Percentiles rank a stretch among this genome's conserved stretches.
These are phyloP conservation scores for Parnassius orleans DNA, from an alignment of 2,888 invertebrate species.

Conservation along the genomic window DNA sequence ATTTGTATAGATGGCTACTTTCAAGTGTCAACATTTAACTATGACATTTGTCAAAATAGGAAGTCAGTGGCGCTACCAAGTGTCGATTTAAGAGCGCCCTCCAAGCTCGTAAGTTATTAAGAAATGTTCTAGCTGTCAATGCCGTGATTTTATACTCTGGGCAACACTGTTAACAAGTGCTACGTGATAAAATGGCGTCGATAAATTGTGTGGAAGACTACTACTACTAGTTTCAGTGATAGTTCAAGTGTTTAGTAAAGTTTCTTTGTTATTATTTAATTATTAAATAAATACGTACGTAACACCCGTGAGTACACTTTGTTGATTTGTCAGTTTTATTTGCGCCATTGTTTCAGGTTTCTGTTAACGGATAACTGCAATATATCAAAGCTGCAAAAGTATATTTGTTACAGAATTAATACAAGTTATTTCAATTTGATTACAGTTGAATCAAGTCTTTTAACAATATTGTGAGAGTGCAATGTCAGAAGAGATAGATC, in stretches of 20 bases:
- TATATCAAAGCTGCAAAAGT: constrained; percentile 31
- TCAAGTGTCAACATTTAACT: no score
- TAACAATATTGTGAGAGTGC: constrained; percentile 71
- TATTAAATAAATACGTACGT: constrained; percentile 32
- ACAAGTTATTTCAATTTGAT: constrained; percentile 65
- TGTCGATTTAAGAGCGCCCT: no score
- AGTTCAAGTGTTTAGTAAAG: constrained; percentile 29
- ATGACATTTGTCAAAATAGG: no score
- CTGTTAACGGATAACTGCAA: constrained; percentile 61
- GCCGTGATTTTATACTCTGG: no score
- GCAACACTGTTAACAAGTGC: constrained; percentile 32
- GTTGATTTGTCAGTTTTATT: constrained; percentile 32
- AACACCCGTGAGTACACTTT: constrained; percentile 51
- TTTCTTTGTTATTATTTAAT: constrained; percentile 6
- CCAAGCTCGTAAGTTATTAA: no score
- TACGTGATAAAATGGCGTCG: constrained; percentile 72
- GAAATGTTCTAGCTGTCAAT: no score
- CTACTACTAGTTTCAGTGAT: constrained; percentile 29
- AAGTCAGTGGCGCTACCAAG: no score
- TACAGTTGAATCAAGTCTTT: constrained; percentile 70
- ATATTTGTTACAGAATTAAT: constrained; percentile 51
- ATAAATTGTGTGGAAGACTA: constrained; percentile 40
- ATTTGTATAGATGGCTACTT: no score
- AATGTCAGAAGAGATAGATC: constrained; percentile 78
- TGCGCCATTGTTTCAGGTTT: constrained; percentile 54